Evolutionary conservation across 2,888 invertebrate species (phyloP), one percentile per base, ranked within the genome.

Genomic region (Stenolophus ochropezus): DNA sequence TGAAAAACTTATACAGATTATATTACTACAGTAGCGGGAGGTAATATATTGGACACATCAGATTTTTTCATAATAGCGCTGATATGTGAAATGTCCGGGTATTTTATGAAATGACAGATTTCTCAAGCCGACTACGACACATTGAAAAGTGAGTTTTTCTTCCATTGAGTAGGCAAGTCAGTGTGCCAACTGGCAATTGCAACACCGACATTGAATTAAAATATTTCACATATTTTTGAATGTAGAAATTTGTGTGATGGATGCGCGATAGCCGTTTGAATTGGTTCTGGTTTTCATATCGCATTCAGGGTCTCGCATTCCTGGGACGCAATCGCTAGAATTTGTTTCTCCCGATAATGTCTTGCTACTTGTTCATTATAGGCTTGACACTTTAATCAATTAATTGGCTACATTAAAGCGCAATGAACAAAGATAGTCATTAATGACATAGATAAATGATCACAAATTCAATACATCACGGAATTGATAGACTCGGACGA

Each of bases 191-290:
- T 42, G 8, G 33, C 33, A 11, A 42, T 75, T 53, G 75, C 75
- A 75, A 75, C 11, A 42, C 11, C 75, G 75, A 75, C 75, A 75
- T 75, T 75, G 75, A 75, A 75, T 75, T 75, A 75, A 75, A 75
- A 75, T 75, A 16, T 75, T 75, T 75, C 75, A 53, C 75, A 75
- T 75, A 49, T 51, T 33, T 75, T 53, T 75, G 16, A n/a, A 20
- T 75, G 20, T 53, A 75, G 75, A 75, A 75, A 75, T 75, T 73
- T 75, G 51, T 25, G 33, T 14, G 75, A 75, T 75, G 75, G 71
- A 53, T 53, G 27, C 27, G 16, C 51, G 53, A 53, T 75, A 47
- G 49, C 51, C 21, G 25, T 75, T 51, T 25, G 75, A 53, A 75
- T 75, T 75, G 27, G 75, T 75, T 75, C 75, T 75, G 75, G 53